Conservation (phyloP, 2,113 vertebrate species). For the Nothocercus nigrocapillus region DNA sequence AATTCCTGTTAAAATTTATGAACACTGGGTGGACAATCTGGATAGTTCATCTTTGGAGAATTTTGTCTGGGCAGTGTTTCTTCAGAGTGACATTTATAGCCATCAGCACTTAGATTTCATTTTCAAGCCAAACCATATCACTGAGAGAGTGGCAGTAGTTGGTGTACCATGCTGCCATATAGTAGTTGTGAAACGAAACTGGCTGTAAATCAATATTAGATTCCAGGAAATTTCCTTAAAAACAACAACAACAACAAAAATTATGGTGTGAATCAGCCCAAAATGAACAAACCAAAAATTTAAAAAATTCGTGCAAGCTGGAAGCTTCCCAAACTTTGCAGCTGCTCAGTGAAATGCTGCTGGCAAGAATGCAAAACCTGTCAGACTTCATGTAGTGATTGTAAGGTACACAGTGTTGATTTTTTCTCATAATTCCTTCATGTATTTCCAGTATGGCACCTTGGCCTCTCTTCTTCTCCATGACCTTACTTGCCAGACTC, state of each 20-base stretch:
- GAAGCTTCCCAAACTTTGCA: constrained; percentile 55
- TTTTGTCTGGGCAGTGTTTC: constrained; percentile 4
- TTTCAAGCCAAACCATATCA: not conserved
- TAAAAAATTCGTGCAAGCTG: constrained; percentile 40
- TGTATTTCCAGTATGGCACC: not conserved
- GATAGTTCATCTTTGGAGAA: not conserved
- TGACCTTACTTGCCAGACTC: not conserved
- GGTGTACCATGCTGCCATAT: not conserved
- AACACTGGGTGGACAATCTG: not conserved
- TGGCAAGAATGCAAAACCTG: constrained; percentile 50
- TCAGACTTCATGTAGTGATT: constrained; percentile 21
- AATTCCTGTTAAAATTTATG: not conserved
- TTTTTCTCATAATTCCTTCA: not conserved
- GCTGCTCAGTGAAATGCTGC: constrained; percentile 50
- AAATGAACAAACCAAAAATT: constrained; percentile 28
- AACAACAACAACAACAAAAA: not conserved
- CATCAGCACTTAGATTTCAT: not conserved
- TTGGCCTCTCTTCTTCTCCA: not conserved
- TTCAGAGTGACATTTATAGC: constrained; percentile 21
- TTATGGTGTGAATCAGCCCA: constrained; percentile 29
- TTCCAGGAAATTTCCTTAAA: not conserved
- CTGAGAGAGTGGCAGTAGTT: not conserved
- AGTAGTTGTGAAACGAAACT: not conserved
- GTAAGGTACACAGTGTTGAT: not conserved
- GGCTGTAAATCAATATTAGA: not conserved